Base-by-base conservation (phyloP, 2,113 vertebrate species). In the Actenoides lindsayi region DNA sequence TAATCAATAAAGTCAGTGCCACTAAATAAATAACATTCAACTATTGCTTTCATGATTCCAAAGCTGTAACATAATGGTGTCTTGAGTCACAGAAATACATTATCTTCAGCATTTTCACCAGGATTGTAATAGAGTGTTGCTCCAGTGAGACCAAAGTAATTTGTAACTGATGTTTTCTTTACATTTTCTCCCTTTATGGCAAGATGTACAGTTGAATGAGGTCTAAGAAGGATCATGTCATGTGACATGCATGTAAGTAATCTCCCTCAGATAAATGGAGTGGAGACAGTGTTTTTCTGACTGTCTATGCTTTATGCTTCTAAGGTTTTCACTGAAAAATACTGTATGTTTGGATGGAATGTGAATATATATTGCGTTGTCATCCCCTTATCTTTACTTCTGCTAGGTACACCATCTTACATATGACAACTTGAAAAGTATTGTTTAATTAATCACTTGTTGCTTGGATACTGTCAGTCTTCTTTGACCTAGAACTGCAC, bases 381-480 rank as follows among this genome's bases (percentile, higher is more conserved):
- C 28, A 44, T 1, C 3, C 7, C 5, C 27, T 31, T 60, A 37
- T 65, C 44, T 68, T 92, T 56, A 44, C 15, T 92, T 57, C 67
- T 89, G 16, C 37, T 63, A 59, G 31, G 31, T 74, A 81, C 19
- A 60, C 63, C 23, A 69, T 87, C 35, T 89, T 73, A n/a, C 16
- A 30, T 41, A 62, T 41, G 41, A 75, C 27, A 73, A n/a, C 59
- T 62, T 91, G 65, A 73, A 85, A 95, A 79, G 16, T 39, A 30
- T 53, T 2, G 1, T 93, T 94, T 84, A 76, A 82, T 87, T 89
- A 91, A 85, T 91, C 54, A 85, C 37, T 77, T 92, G 78, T 85
- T 94, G 68, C 79, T 95, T 95, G 42, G 63, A 83, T 85, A 91
- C 63, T 68, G 63, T 50, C 63, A 80, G n/a, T 83, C 35, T 56